Evolutionary conservation across 2,797 vertebrate species (phyloP), one percentile per base, ranked within the genome.

Genomic region (Eulemur coronatus): DNA sequence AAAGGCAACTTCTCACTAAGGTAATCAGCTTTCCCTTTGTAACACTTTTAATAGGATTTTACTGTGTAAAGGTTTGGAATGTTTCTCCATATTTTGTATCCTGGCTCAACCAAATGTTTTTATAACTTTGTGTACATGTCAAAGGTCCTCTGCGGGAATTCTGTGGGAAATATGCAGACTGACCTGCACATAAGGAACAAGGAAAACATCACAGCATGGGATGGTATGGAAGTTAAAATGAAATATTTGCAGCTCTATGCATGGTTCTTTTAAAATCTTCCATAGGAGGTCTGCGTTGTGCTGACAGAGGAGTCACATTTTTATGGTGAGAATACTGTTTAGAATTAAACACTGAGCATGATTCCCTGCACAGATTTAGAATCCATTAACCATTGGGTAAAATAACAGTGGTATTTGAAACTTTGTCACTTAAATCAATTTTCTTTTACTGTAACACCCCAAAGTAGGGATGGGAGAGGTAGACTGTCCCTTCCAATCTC

Each of bases 101-200:
- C 94, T 97, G 87, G 92, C 94, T 98, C 98, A 98, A 98, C 95
- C 81, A 97, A 98, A 98, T 99, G 98, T 99, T 99, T 98, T 98
- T 98, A 81, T 98, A 98, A 97, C 98, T 98, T 98, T 89, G 48
- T 98, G 97, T 98, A 92, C 0, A 0, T 98, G 98, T 98, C 98
- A 99, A 98, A 99, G 98, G 98, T 98, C 98, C 98, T 98, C 98
- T 98, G 98, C 76, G 96, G 98, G 98, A 98, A 99, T 98, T 99
- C 98, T 98, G 93, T 98, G 98, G 98, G 98, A 99, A 99, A 98
- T 98, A 98, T 98, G 96, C 96, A 98, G 97, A 97, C 97, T 98
- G 98, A 98, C 98, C 98, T 97, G 97, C 97, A 97, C 96, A 96
- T 98, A 97, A 98, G 96, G 98, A 98, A 98, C 43, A 98, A 98